Evolutionary conservation across 2,113 vertebrate species (phyloP).

Genomic region (Dasypus novemcinctus): DNA sequence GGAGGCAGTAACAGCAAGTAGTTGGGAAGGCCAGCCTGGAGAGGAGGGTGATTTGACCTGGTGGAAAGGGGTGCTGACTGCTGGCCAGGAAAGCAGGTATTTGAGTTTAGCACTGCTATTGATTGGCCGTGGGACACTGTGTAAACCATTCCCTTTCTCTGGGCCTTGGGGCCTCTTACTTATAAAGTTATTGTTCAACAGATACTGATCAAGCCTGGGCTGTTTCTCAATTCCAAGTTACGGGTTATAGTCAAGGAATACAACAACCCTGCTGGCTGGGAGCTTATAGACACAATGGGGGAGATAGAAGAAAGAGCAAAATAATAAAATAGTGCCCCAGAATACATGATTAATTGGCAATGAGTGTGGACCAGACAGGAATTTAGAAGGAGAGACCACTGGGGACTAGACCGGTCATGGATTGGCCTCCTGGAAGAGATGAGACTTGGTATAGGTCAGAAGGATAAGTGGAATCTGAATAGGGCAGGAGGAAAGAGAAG

Average conservation of each 20-base stretch:
- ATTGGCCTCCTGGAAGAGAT: not conserved
- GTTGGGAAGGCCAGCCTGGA: not conserved
- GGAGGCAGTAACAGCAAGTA: not conserved
- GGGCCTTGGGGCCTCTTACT: not conserved
- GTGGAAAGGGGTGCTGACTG: not conserved
- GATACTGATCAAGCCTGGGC: not conserved
- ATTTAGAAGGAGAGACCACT: not conserved
- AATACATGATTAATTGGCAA: not conserved
- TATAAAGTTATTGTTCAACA: not conserved
- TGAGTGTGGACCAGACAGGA: not conserved
- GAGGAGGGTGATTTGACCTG: fast-evolving
- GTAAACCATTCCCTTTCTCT: not conserved
- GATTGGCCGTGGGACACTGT: not conserved
- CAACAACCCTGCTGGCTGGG: too few species aligned
- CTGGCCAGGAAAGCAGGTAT: not conserved
- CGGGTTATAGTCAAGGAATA: not conserved
- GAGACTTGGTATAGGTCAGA: not conserved
- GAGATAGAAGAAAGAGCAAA: not conserved
- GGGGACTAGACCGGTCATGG: too few species aligned
- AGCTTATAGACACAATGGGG: too few species aligned
- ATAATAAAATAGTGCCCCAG: not conserved
- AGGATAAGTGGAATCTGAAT: too few species aligned
- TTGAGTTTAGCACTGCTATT: not conserved
- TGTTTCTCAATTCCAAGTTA: not conserved
- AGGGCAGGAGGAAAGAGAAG: not conserved